Evolutionary conservation across 2,113 vertebrate genomes (phyloP), one percentile per base, ranked within the genome.

Genomic region (Stegastes partitus): DNA sequence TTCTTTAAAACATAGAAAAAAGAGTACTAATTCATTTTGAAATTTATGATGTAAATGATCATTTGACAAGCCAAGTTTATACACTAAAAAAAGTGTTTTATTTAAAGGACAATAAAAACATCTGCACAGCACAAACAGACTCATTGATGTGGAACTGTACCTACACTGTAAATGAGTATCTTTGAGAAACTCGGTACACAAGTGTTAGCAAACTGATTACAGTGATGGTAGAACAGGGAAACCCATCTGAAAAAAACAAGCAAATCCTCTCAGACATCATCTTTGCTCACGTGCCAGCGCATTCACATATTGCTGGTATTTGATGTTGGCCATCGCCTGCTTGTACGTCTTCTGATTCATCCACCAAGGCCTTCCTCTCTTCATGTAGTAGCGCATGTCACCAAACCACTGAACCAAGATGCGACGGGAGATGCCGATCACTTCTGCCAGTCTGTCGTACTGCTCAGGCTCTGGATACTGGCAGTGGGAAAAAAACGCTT

Each of bases 361-460:
- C 96, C 96, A 96, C 78, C 91, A 79, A 22, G 96, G 93, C 59
- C 88, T 93, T 9, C 79, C 83, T 31, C 91, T 95, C 82, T 96
- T 97, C 26, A 97, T 54, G 37, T 93, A 90, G 49, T 97, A 96
- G 25, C 96, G 96, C 3, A 91, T 96, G 87, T 97, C 95, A 1
- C 93, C 88, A 57, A 95, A 97, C 96, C 96, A 97, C 74, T 96
- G 94, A 58, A 95, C 93, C 58, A 97, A 85, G 57, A 68, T 64
- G 3, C 87, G 37, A n/a, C 95, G 93, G 1, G 93, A 90, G 34
- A 96, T 67, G 25, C 93, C 91, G 0, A 92, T 95, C 50, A 86
- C 68, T 71, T 51, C 56, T 56, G 90, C 85, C 79, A 97, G 88
- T 6, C 54, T 73, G 9, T 74, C 57, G 90, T 96, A 97, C 65